Percentiles rank a stretch among this genome's conserved stretches.
phyloP scores from a whole-genome alignment of 1,140 invertebrate species.

The Penaeus chinensis region DNA sequence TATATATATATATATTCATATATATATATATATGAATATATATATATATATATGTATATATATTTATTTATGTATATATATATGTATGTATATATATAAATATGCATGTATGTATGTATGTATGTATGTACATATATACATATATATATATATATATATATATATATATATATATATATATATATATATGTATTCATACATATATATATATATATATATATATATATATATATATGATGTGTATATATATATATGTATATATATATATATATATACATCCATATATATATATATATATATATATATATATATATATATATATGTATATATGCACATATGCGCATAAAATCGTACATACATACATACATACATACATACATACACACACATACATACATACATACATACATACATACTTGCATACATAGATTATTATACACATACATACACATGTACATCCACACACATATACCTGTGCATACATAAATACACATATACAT shows the following conservation, averaged over 20 bases:
- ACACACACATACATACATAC: background rate
- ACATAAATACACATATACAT: background rate
- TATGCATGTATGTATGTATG: background rate
- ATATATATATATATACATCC: no score
- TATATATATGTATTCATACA: background rate
- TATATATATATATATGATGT: conserved; percentile 20
- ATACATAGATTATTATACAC: background rate
- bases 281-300: no score
- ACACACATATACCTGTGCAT: background rate
- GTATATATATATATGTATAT: no score
- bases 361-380: background rate
- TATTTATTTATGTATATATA: no score
- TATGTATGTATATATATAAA: conserved; percentile 7
- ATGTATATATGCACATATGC: conserved; percentile 8
- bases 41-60: conserved; percentile 9
- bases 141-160: no score
- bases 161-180: no score
- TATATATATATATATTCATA: background rate
- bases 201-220: background rate
- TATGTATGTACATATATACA: background rate
- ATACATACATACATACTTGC: background rate
- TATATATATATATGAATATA: conserved; percentile 24
- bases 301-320: background rate
- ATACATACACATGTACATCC: background rate
- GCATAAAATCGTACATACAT: background rate